Percentiles rank a stretch among this genome's conserved stretches.
phyloP scores from a whole-genome alignment of 2,797 vertebrate genomes.

The Xiphorhynchus erythropygius region DNA sequence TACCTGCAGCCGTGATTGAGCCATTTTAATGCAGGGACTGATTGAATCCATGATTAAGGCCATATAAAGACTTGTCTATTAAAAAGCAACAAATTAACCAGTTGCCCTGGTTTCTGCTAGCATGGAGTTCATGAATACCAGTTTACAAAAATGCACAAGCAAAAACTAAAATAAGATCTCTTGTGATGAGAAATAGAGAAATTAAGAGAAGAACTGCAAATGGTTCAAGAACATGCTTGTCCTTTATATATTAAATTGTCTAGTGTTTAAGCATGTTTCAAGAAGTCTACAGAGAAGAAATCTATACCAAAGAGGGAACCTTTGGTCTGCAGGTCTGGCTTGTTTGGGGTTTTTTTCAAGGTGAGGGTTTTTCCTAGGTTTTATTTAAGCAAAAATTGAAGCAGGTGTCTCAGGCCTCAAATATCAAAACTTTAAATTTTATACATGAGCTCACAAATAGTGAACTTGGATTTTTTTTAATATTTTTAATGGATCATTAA shows the following conservation, averaged over 20 bases:
- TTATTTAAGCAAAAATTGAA: not conserved
- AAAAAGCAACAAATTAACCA: not conserved
- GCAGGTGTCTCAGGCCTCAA: not conserved
- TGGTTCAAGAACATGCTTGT: not conserved
- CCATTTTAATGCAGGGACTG: not conserved
- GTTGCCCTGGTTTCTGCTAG: not conserved
- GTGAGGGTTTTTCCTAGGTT: not conserved
- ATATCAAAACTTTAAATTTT: not conserved
- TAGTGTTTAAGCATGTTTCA: not conserved
- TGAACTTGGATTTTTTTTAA: not conserved
- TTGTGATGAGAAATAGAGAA: not conserved
- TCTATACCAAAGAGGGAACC: conserved; percentile 1
- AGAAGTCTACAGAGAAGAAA: conserved; percentile 8
- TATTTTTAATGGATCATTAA: not conserved
- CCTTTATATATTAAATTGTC: not conserved
- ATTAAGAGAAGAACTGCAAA: not conserved
- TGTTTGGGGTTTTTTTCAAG: not conserved
- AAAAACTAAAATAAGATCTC: not conserved
- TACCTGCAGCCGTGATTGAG: not conserved
- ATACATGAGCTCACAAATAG: not conserved
- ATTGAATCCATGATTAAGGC: not conserved
- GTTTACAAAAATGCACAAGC: not conserved
- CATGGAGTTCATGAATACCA: not conserved
- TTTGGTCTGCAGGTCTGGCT: not conserved
- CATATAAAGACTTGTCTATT: not conserved